phyloP scores from a whole-genome alignment of 2,888 invertebrate genomes.

The Meiosimyza decipiens region DNA sequence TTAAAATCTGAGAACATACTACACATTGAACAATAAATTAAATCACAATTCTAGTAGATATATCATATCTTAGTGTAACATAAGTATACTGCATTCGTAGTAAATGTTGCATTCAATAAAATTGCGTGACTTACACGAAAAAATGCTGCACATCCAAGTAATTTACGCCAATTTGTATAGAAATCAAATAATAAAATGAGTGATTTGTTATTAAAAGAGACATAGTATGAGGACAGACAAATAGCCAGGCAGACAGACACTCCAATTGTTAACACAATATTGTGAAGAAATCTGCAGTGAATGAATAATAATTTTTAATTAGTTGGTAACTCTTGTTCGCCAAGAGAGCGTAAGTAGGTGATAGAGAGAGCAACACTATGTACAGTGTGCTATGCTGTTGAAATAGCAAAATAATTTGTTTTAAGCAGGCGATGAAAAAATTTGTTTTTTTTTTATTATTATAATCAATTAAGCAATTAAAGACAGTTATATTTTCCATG shows the following conservation, averaged over 20 bases:
- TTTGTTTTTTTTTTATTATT: not conserved
- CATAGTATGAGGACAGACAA: not conserved
- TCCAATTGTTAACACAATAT: too few species aligned
- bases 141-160: slow-evolving; percentile 12
- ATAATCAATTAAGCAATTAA: slow-evolving; percentile 22
- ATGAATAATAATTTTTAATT: too few species aligned
- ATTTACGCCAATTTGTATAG: slow-evolving; percentile 32
- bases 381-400: slow-evolving; percentile 8
- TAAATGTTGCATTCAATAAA: not conserved
- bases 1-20: too few species aligned
- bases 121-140: slow-evolving; percentile 8
- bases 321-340: not conserved
- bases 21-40: too few species aligned
- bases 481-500: slow-evolving; percentile 24
- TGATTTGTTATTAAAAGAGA: too few species aligned
- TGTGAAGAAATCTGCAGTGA: too few species aligned
- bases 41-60: too few species aligned
- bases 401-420: slow-evolving; percentile 24
- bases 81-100: too few species aligned
- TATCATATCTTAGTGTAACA: too few species aligned
- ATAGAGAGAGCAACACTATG: not conserved
- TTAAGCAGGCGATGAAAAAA: slow-evolving; percentile 1
- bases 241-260: slow-evolving; percentile 2
- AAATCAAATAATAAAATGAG: slow-evolving; percentile 31
- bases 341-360: not conserved